Evolutionary conservation across 2,113 vertebrate genomes (phyloP).

Genomic region (Baryphthengus martii): DNA sequence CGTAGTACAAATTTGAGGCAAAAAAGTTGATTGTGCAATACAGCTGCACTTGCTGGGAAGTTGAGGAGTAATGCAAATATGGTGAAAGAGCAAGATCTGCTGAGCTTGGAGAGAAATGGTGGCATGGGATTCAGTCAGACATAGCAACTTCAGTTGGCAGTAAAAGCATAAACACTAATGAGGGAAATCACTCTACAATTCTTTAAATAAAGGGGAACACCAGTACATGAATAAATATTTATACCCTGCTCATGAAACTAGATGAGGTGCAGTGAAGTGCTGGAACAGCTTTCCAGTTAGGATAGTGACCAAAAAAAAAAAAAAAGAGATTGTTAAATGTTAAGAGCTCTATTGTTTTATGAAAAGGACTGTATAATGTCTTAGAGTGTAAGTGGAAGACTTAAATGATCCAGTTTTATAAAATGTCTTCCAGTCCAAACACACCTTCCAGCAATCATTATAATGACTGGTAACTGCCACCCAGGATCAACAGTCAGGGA

Average conservation of each 20-base stretch:
- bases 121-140: not conserved
- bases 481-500: not conserved
- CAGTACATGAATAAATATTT: not conserved
- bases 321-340: not conserved
- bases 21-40: not conserved
- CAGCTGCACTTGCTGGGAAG: not conserved
- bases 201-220: not conserved
- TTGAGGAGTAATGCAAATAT: not conserved
- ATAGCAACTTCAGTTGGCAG: not conserved
- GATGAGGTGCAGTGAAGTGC: not conserved
- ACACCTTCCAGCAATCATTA: not conserved
- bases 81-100: not conserved
- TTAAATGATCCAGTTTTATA: not conserved
- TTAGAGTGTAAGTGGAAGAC: not conserved
- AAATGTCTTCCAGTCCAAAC: not conserved
- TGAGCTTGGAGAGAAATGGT: not conserved
- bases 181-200: not conserved
- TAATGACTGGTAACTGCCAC: rapidly evolving
- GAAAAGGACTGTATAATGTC: not conserved
- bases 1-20: not conserved
- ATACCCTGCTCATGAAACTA: not conserved
- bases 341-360: not conserved
- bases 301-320: not conserved
- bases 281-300: not conserved
- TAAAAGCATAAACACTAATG: not conserved